These are phyloP conservation scores for Solenopsis invicta DNA, from an alignment of 1,140 invertebrate genomes.

Conservation along the genomic window DNA sequence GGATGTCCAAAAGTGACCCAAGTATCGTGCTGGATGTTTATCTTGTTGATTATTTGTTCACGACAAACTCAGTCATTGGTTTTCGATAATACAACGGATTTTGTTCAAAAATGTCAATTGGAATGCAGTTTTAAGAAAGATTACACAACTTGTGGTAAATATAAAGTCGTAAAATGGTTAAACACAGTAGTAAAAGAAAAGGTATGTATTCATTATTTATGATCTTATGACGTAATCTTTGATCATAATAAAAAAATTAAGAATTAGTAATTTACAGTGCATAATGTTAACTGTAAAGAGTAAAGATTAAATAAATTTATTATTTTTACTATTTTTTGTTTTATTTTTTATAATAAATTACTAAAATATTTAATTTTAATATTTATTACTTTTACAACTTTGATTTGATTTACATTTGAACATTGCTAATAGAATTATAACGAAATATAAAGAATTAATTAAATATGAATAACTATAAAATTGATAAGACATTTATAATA, in stretches of 20 bases:
- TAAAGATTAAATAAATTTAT: background rate
- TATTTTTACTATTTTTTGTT: background rate
- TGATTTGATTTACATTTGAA: background rate
- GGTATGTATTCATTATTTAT: constrained; percentile 69
- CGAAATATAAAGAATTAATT: background rate
- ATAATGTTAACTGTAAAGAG: constrained; percentile 2
- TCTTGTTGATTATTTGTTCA: constrained; percentile 38
- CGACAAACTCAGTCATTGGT: background rate
- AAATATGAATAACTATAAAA: background rate
- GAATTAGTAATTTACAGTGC: background rate
- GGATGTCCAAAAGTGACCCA: background rate
- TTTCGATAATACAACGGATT: constrained; percentile 74
- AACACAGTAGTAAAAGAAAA: constrained; percentile 78
- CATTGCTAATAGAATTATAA: background rate
- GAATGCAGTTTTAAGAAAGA: constrained; percentile 80
- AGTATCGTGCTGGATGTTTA: constrained; percentile 24
- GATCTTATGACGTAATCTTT: too few relatives aligned
- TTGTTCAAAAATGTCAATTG: constrained; percentile 81
- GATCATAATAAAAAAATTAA: background rate
- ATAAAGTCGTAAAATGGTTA: constrained; percentile 78
- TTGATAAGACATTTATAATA: background rate
- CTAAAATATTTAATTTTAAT: constrained; percentile 11
- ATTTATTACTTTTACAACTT: background rate
- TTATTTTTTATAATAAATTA: background rate
- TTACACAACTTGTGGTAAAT: constrained; percentile 78